Evolutionary conservation across 1,140 invertebrate species (phyloP), one percentile per base, ranked within the genome.

Genomic region (Phocides pigmalion): DNA sequence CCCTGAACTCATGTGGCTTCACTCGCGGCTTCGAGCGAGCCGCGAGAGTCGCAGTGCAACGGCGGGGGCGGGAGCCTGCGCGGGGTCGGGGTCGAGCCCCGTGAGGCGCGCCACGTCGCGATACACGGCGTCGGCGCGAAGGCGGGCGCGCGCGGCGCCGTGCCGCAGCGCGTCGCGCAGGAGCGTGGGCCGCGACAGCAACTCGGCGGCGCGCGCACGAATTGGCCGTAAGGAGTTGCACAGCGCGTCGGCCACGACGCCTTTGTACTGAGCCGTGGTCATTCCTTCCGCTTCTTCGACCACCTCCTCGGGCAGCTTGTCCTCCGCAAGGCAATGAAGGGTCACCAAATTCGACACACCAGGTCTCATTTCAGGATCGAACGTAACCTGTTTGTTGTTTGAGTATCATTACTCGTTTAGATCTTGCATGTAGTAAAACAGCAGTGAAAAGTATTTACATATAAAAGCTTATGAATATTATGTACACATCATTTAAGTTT

Each of bases 341-440:
- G 92, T 92, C 65, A 99, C 93, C 5, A 99, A 91, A 93, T 99
- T 99, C 11, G 97, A 94, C 14, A 99, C 95, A 11, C 97, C 98
- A 0, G 97, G 97, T 62, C 98, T 93, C 1, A 81, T 91, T 49
- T 94, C 93, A 0, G 95, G 95, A 70, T 98, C 96, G 87, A 94
- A 99, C 0, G 95, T 96, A 0, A 99, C 93, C 92, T 93, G 79
- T 50, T 3, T 9, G 19, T 14, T 4, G 12, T 5, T 49, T 12
- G 0, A 11, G 20, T 2, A 35, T 4, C 1, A n/a, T 11, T 35
- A 32, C 28, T 2, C 6, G 2, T 22, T 22, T 22, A 22, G 6
- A 22, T 22, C 22, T 22, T 22, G 22, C 6, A 22, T 22, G 22
- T n/a, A n/a, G n/a, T n/a, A n/a, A n/a, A n/a, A n/a, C n/a, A n/a